Evolutionary conservation across 2,888 invertebrate genomes (phyloP).

Genomic region (Spialia ferax): DNA sequence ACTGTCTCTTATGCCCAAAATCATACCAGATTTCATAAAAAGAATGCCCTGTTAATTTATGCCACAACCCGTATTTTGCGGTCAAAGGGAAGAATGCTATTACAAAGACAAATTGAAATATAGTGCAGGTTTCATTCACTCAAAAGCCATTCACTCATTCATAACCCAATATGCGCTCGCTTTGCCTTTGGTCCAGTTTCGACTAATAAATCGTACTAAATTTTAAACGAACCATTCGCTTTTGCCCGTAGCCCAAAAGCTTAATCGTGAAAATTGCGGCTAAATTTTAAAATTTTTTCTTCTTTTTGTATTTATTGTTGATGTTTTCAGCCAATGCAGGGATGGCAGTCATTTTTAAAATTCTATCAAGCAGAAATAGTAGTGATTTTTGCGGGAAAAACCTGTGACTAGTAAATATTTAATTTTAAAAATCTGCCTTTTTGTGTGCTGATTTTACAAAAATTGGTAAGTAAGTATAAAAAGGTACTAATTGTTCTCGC

Average conservation of each 20-base stretch:
- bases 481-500: no score
- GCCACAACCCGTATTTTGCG: not conserved
- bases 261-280: constrained; percentile 22
- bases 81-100: constrained; percentile 5
- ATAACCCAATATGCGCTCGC: constrained; percentile 33
- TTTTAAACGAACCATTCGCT: constrained; percentile 16
- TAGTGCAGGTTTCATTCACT: constrained; percentile 22
- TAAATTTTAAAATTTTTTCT: not conserved
- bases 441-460: no score
- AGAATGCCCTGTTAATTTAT: not conserved
- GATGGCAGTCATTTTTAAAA: not conserved
- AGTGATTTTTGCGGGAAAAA: no score
- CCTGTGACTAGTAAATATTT: no score
- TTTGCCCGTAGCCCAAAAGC: constrained; percentile 9
- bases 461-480: no score
- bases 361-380: no score
- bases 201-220: constrained; percentile 36
- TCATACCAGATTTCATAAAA: not conserved
- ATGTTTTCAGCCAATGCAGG: not conserved
- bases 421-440: no score
- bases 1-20: no score
- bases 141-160: constrained; percentile 27
- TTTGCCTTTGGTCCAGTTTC: constrained; percentile 29
- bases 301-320: not conserved
- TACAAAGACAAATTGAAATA: constrained; percentile 10